Evolutionary conservation across 2,113 vertebrate genomes (phyloP).

Genomic region (Tilapia sparmanii): DNA sequence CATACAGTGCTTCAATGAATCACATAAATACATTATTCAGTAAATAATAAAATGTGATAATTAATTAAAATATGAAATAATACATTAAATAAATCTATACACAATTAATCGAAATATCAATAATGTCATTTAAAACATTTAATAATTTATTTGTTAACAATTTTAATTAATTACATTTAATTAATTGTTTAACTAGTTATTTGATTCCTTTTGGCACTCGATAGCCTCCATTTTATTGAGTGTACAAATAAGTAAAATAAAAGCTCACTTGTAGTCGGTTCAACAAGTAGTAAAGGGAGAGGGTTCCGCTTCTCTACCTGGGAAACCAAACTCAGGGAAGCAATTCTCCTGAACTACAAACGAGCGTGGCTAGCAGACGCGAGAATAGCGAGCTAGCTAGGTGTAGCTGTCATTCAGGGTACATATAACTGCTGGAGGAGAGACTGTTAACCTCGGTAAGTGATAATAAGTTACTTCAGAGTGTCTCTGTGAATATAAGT

Average conservation of each 20-base stretch:
- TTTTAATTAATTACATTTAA: not conserved
- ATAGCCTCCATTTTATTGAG: not conserved
- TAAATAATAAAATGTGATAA: not conserved
- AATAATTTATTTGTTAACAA: not conserved
- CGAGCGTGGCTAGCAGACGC: not conserved
- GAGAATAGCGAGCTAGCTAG: not conserved
- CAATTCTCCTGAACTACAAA: accelerated
- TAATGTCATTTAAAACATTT: not conserved
- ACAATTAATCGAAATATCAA: not conserved
- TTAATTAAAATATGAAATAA: not conserved
- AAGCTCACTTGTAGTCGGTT: not conserved
- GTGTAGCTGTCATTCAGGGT: not conserved
- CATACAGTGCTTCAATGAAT: not conserved
- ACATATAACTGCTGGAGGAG: not conserved
- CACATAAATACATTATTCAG: not conserved
- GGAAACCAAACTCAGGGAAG: not conserved
- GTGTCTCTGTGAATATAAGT: not conserved
- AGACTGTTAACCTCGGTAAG: not conserved
- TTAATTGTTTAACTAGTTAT: not conserved
- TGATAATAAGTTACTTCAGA: not conserved
- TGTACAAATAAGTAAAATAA: not conserved
- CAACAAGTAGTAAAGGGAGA: not conserved
- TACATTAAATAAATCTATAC: not conserved
- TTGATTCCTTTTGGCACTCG: not conserved
- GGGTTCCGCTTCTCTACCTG: not conserved